Conservation (phyloP, 2,888 invertebrate genomes). For the Rhamphomyia laevipes region DNA sequence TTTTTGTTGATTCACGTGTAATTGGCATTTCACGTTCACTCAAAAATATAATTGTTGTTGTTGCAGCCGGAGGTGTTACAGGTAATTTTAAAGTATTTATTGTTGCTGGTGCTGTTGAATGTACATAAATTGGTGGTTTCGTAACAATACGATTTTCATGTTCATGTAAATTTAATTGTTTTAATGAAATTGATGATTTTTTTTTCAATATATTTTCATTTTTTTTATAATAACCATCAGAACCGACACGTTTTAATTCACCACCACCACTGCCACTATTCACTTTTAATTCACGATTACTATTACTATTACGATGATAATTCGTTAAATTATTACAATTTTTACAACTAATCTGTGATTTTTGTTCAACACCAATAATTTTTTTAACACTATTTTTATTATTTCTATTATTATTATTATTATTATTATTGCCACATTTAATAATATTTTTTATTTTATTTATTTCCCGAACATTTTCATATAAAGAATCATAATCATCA, state of each 20-base stretch:
- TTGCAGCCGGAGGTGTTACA: conserved; percentile 15
- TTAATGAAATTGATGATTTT: too few species aligned
- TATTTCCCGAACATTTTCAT: not conserved
- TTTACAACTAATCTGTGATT: too few species aligned
- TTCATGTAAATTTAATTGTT: not conserved
- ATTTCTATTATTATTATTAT: not conserved
- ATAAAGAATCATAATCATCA: too few species aligned
- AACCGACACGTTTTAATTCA: too few species aligned
- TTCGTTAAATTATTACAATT: too few species aligned
- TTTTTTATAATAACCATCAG: too few species aligned
- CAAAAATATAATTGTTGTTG: conserved; percentile 23
- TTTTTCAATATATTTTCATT: too few species aligned
- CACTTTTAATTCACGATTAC: too few species aligned
- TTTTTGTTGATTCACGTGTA: conserved; percentile 16
- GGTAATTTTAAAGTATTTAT: conserved; percentile 1
- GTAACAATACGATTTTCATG: conserved; percentile 11
- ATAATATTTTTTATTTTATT: not conserved
- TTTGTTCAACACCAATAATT: too few species aligned
- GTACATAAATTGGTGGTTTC: conserved; percentile 17
- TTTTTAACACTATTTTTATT: conserved; percentile 1
- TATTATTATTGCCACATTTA: not conserved
- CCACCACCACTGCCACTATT: too few species aligned
- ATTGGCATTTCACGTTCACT: conserved; percentile 30
- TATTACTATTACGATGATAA: too few species aligned
- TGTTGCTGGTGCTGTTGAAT: conserved; percentile 1